Evolutionary conservation across 2,888 invertebrate genomes (phyloP).

Genomic region (Pseudococcus longispinus): DNA sequence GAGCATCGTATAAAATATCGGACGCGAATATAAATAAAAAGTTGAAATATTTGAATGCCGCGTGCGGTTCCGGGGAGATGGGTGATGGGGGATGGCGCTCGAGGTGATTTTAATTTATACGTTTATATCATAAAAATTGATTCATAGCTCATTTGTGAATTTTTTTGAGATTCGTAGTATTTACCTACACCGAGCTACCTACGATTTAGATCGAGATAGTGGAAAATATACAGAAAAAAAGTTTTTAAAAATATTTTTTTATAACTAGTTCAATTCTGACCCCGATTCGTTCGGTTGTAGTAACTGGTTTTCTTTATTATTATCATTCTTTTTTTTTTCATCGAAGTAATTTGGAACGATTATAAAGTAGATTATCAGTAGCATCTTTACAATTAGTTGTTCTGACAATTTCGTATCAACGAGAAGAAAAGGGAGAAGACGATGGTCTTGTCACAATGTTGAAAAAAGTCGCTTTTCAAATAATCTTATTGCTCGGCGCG

Average conservation of each 20-base stretch:
- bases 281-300: background rate
- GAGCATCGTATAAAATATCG: background rate
- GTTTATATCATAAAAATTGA: slow-evolving; percentile 18
- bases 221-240: background rate
- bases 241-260: background rate
- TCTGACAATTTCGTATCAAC: slow-evolving; percentile 9
- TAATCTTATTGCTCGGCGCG: background rate
- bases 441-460: slow-evolving; percentile 23
- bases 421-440: background rate
- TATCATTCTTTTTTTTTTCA: background rate
- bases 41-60: background rate
- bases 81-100: background rate
- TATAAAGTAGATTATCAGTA: slow-evolving; percentile 32
- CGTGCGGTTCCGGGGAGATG: background rate
- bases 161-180: background rate
- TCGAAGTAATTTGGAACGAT: slow-evolving; percentile 43
- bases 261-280: slow-evolving; percentile 42
- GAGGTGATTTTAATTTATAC: background rate
- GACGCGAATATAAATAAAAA: background rate
- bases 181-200: background rate
- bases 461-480: slow-evolving; percentile 12
- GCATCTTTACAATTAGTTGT: slow-evolving; percentile 40
- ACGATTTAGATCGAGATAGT: background rate
- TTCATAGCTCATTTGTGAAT: background rate
- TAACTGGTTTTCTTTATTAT: slow-evolving; percentile 38